phyloP scores from a whole-genome alignment of 2,888 invertebrate genomes.

The Deroplatys truncata region DNA sequence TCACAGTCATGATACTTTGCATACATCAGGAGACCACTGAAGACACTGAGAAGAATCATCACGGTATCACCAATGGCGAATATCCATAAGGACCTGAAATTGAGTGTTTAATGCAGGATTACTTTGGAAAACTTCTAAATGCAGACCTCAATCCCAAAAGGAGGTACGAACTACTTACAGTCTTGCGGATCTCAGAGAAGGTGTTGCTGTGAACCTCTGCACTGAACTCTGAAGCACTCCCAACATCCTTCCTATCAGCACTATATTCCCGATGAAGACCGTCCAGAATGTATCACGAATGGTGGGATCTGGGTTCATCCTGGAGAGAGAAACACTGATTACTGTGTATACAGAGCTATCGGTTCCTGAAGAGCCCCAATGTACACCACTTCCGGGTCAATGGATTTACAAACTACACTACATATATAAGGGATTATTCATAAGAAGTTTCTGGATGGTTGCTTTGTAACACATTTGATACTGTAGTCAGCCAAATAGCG shows the following conservation, averaged over 20 bases:
- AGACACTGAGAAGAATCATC: constrained; percentile 61
- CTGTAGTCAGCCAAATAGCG: too few relatives aligned
- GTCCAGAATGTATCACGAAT: constrained; percentile 59
- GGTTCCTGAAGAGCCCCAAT: too few relatives aligned
- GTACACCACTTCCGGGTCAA: too few relatives aligned
- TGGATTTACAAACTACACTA: too few relatives aligned
- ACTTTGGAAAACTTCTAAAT: neutral
- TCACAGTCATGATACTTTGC: constrained; percentile 73
- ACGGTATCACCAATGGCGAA: constrained; percentile 60
- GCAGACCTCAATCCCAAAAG: neutral
- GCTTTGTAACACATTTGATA: too few relatives aligned
- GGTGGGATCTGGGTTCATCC: constrained; percentile 57
- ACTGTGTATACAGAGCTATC: too few relatives aligned
- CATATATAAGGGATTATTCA: too few relatives aligned
- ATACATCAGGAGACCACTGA: constrained; percentile 68
- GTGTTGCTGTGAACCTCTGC: constrained; percentile 58
- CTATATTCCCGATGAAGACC: constrained; percentile 53
- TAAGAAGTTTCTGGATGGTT: too few relatives aligned
- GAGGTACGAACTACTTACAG: neutral
- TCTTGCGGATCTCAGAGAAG: constrained; percentile 33
- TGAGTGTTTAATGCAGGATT: neutral
- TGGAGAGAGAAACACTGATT: constrained; percentile 37
- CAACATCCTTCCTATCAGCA: constrained; percentile 53
- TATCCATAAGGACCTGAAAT: constrained; percentile 56
- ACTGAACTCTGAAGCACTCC: constrained; percentile 56